phyloP scores from a whole-genome alignment of 2,888 invertebrate genomes.

The Callimorpha dominula region DNA sequence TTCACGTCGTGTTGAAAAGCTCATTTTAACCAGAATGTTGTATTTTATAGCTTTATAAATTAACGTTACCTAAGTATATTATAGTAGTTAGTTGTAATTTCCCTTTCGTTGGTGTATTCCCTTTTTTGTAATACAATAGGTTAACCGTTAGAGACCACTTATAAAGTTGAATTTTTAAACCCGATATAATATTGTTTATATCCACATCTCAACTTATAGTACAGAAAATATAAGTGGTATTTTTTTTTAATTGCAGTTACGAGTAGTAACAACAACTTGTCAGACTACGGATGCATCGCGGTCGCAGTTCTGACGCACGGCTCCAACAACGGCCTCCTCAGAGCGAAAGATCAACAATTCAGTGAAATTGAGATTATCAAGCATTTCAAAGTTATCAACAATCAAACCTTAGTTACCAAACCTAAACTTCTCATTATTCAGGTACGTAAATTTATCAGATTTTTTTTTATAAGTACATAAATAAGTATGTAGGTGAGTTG shows the following conservation, averaged over 20 bases:
- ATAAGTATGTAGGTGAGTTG: too few species aligned
- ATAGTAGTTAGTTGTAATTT: too few species aligned
- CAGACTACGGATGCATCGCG: conserved; percentile 73
- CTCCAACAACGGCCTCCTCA: conserved; percentile 62
- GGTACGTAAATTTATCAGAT: conserved; percentile 51
- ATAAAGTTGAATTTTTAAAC: too few species aligned
- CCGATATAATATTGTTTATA: too few species aligned
- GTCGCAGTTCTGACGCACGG: conserved; percentile 76
- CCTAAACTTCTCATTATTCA: conserved; percentile 75
- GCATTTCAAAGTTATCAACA: conserved; percentile 67
- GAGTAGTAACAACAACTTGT: conserved; percentile 55
- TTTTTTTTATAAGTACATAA: too few species aligned
- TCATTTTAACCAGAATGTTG: too few species aligned
- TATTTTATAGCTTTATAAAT: too few species aligned
- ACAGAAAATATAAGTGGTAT: not conserved
- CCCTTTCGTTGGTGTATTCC: too few species aligned
- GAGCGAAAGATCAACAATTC: conserved; percentile 69
- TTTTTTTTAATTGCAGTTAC: conserved; percentile 53
- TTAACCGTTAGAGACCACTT: too few species aligned
- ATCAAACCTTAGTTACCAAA: conserved; percentile 70
- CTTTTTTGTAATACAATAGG: too few species aligned
- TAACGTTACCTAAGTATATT: too few species aligned
- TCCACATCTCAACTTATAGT: not conserved
- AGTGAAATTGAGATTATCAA: conserved; percentile 72
- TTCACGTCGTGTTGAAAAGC: too few species aligned